Conservation (phyloP, 1,140 invertebrate genomes). For the Ips nitidus region DNA sequence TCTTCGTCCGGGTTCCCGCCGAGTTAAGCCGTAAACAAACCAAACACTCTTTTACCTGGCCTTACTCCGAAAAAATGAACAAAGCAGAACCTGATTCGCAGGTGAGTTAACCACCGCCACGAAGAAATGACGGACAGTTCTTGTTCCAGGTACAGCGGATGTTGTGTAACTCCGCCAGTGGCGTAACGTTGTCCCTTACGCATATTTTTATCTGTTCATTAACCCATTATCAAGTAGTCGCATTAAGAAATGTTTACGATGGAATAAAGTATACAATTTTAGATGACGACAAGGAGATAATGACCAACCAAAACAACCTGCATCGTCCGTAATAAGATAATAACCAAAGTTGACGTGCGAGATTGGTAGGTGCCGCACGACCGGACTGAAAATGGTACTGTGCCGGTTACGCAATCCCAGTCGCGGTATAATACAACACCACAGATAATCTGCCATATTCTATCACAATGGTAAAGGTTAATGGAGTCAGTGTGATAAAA, state of each 20-base stretch:
- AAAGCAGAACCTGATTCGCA: slow-evolving; percentile 24
- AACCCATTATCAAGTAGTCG: no score
- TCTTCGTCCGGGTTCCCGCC: neutral
- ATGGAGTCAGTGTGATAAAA: slow-evolving; percentile 23
- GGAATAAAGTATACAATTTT: no score
- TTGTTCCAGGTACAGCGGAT: slow-evolving; percentile 19
- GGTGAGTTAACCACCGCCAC: slow-evolving; percentile 10
- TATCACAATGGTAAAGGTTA: slow-evolving; percentile 28
- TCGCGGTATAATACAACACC: slow-evolving; percentile 1
- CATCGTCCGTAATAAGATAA: no score
- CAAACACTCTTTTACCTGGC: slow-evolving; percentile 9
- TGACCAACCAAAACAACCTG: no score
- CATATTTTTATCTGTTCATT: no score
- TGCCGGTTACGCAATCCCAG: slow-evolving; percentile 3
- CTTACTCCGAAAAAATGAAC: slow-evolving; percentile 8
- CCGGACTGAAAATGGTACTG: no score
- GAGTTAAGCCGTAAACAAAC: slow-evolving; percentile 8
- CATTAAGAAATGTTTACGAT: no score
- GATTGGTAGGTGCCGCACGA: no score
- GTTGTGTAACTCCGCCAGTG: slow-evolving; percentile 21
- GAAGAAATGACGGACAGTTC: slow-evolving; percentile 21
- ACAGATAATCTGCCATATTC: slow-evolving; percentile 15
- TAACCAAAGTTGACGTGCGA: no score
- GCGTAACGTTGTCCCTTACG: neutral
- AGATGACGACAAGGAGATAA: neutral